A percentile compares a stretch with the other conserved stretches of the same genome.
Evolutionary conservation across 2,113 vertebrate species (phyloP).

Genomic region (Lepus timidus): DNA sequence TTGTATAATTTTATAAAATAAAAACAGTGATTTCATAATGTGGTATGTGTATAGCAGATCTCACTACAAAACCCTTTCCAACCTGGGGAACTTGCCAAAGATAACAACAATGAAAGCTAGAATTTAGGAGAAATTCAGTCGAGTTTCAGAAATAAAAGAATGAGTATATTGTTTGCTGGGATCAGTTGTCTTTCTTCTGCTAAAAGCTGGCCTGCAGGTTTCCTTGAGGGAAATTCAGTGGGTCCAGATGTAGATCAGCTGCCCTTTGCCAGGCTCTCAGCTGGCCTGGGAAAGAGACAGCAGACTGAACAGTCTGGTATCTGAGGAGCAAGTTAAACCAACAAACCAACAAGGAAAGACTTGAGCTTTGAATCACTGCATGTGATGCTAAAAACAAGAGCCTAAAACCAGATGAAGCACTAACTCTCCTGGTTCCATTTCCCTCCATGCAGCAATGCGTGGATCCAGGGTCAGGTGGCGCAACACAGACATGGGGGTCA

Average conservation of each 20-base stretch:
- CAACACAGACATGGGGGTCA: not conserved
- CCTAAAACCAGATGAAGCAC: not conserved
- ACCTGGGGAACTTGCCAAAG: not conserved
- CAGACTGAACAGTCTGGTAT: not conserved
- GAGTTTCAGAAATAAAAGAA: not conserved
- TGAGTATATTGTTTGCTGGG: not conserved
- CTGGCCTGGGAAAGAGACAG: not conserved
- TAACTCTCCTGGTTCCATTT: not conserved
- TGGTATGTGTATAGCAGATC: not conserved
- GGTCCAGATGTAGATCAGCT: not conserved
- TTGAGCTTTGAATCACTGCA: not conserved
- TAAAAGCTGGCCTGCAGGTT: not conserved
- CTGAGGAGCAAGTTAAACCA: not conserved
- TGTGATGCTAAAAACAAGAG: not conserved
- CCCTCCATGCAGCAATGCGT: not conserved
- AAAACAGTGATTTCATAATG: slow-evolving; percentile 11
- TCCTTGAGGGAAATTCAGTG: not conserved
- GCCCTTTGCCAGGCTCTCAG: not conserved
- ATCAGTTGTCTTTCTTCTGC: not conserved
- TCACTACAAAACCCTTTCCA: not conserved
- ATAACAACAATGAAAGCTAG: not conserved
- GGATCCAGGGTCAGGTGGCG: not conserved
- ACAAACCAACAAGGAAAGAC: not conserved
- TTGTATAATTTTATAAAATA: not conserved
- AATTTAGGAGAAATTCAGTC: not conserved